These are phyloP conservation scores for Stichopus horrens DNA, from an alignment of 53 echinoderm and acorn worm genomes.

Conservation along the genomic window DNA sequence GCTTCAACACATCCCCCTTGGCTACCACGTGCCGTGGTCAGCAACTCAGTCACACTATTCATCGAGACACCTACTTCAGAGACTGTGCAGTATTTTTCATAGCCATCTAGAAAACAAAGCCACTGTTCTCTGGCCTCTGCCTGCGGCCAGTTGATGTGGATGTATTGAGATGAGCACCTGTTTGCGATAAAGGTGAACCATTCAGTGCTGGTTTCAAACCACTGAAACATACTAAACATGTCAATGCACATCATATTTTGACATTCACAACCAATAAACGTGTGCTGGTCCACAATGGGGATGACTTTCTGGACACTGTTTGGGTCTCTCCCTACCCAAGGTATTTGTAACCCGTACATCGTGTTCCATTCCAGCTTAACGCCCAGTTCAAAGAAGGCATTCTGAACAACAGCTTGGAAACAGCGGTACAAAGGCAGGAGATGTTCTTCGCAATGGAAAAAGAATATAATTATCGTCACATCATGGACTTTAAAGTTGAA, in stretches of 20 bases:
- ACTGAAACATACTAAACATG: slow-evolving; percentile 18
- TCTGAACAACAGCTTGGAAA: background rate
- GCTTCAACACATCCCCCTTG: background rate
- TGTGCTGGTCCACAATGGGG: slow-evolving; percentile 10
- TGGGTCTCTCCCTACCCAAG: background rate
- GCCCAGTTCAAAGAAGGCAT: background rate
- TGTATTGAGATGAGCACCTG: background rate
- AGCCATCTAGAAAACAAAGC: background rate
- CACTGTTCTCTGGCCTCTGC: background rate
- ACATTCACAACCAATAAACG: slow-evolving; percentile 18
- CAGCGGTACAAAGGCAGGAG: background rate
- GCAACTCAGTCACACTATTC: background rate
- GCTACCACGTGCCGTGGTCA: background rate
- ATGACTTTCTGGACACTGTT: background rate
- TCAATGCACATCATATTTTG: slow-evolving; percentile 16
- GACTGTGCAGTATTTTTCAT: background rate
- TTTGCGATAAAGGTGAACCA: background rate
- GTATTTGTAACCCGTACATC: background rate
- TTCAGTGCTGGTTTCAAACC: background rate
- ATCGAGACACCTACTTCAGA: background rate
- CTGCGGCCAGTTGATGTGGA: slow-evolving; percentile 12
- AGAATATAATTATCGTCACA: background rate
- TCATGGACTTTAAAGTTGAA: background rate
- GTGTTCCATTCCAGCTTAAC: slow-evolving; percentile 14
- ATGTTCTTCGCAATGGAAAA: background rate